These are phyloP conservation scores for Brachypalpus laphriformis DNA, from an alignment of 2,888 invertebrate species.

Conservation along the genomic window DNA sequence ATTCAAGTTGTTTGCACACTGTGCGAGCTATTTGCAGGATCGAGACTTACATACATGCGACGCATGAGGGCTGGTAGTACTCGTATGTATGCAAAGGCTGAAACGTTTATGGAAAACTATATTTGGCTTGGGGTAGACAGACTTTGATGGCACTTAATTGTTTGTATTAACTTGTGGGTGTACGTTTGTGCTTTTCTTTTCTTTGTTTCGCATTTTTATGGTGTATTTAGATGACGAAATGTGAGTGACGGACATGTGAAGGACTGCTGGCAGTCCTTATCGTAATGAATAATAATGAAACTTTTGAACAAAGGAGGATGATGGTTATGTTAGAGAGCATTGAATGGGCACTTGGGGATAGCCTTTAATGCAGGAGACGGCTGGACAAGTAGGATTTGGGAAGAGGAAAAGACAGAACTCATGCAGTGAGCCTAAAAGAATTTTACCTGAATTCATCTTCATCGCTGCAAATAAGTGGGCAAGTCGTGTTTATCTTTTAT, in stretches of 20 bases:
- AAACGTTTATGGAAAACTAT: background rate
- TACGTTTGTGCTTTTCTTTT: background rate
- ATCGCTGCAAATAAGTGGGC: no score
- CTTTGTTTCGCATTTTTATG: background rate
- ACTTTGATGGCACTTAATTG: background rate
- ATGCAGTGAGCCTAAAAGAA: no score
- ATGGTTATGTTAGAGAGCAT: no score
- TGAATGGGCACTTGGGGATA: no score
- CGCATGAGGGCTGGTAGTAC: background rate
- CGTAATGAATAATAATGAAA: background rate
- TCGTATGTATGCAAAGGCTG: background rate
- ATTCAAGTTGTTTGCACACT: conserved; percentile 36
- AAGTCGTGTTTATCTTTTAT: no score
- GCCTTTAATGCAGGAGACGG: no score
- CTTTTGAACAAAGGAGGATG: background rate
- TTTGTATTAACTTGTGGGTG: background rate
- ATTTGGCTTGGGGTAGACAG: background rate
- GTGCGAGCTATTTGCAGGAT: conserved; percentile 12
- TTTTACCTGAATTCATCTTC: no score
- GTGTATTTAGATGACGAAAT: background rate
- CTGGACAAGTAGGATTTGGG: no score
- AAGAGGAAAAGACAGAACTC: no score
- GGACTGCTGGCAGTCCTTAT: background rate
- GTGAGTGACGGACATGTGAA: background rate
- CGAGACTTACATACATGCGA: background rate